phyloP scores from a whole-genome alignment of 2,888 invertebrate species.

The Aromia moschata region DNA sequence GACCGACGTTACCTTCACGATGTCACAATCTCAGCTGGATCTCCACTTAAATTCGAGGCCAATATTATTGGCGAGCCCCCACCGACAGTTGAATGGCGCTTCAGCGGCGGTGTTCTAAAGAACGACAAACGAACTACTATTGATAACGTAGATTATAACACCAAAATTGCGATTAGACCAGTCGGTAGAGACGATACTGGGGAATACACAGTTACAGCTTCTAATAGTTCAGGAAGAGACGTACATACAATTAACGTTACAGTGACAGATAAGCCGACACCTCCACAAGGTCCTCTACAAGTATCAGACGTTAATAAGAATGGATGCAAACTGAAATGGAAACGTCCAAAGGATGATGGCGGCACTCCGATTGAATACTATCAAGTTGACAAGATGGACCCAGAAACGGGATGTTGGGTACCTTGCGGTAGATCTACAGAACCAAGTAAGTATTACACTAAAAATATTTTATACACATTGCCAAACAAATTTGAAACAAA shows the following conservation, averaged over 20 bases:
- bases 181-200: conserved; percentile 84
- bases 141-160: conserved; percentile 87
- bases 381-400: conserved; percentile 94
- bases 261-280: conserved; percentile 86
- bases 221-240: conserved; percentile 89
- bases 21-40: conserved; percentile 89
- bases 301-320: conserved; percentile 91
- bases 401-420: conserved; percentile 88
- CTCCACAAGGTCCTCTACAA: conserved; percentile 91
- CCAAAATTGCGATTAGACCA: conserved; percentile 85
- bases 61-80: conserved; percentile 95
- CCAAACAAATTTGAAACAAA: background rate
- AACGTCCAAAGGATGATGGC: conserved; percentile 93
- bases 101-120: conserved; percentile 80
- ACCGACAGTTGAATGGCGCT: conserved; percentile 93
- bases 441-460: conserved; percentile 68
- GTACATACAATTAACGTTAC: conserved; percentile 82
- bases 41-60: conserved; percentile 92
- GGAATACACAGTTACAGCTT: conserved; percentile 86
- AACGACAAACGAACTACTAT: conserved; percentile 77
- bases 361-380: conserved; percentile 95
- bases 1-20: conserved; percentile 92
- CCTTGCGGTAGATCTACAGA: conserved; percentile 86
- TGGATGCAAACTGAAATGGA: conserved; percentile 95
- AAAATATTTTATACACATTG: background rate